Evolutionary conservation across 2,888 invertebrate genomes (phyloP).

Genomic region (Zelleria hepariella): DNA sequence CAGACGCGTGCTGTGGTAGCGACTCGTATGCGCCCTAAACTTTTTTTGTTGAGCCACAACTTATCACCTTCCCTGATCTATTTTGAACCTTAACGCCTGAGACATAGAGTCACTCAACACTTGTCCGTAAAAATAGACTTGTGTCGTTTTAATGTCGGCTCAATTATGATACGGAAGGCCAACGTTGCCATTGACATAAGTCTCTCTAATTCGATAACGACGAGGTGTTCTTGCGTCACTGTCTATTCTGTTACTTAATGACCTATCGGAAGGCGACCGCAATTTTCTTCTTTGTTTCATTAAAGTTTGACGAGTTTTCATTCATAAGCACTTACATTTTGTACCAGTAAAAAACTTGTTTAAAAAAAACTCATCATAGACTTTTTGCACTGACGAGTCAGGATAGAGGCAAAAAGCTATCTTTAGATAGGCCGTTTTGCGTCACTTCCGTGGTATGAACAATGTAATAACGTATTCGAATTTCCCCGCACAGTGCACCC

Average conservation of each 20-base stretch:
- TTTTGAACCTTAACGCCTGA: neutral
- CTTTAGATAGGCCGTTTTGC: neutral
- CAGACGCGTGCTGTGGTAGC: slow-evolving; percentile 28
- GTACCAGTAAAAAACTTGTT: too few relatives aligned
- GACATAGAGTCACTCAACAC: neutral
- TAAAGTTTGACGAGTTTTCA: neutral
- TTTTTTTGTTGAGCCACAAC: neutral
- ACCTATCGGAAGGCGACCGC: neutral
- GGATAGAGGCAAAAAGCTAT: neutral
- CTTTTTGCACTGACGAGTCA: too few relatives aligned
- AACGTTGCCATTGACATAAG: neutral
- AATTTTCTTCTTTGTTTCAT: neutral
- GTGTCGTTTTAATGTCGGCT: neutral
- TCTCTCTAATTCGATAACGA: slow-evolving; percentile 1
- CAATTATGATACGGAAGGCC: slow-evolving; percentile 1
- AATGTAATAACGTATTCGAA: slow-evolving; percentile 32
- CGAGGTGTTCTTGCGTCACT: neutral
- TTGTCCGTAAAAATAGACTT: neutral
- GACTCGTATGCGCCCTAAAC: neutral
- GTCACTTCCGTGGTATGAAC: neutral
- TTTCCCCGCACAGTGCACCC: slow-evolving; percentile 60
- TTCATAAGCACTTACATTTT: neutral
- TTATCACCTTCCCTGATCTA: neutral
- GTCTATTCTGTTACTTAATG: neutral
- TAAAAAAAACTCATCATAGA: too few relatives aligned